Evolutionary conservation across 2,113 vertebrate species (phyloP).

Genomic region (Cairina moschata): DNA sequence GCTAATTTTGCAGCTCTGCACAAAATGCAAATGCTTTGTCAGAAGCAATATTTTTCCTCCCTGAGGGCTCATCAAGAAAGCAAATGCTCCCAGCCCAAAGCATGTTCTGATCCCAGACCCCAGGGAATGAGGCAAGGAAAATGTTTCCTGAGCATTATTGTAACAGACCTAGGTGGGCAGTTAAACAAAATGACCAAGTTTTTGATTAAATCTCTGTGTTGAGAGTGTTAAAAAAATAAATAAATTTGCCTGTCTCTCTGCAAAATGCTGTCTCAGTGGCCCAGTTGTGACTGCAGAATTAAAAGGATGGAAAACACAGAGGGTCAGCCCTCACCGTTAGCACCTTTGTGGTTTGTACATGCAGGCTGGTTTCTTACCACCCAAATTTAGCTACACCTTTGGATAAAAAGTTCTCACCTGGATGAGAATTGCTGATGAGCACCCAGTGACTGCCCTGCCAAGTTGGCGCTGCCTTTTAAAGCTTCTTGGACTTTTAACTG

Average conservation of each 20-base stretch:
- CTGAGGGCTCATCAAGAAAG: not conserved
- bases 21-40: constrained; percentile 53
- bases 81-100: not conserved
- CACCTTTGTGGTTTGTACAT: accelerated
- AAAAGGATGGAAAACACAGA: not conserved
- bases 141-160: not conserved
- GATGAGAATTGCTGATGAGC: not conserved
- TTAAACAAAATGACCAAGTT: not conserved
- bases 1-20: constrained; percentile 43
- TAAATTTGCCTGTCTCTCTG: not conserved
- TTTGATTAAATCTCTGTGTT: not conserved
- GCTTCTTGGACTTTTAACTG: not conserved
- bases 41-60: not conserved
- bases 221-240: not conserved
- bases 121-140: accelerated
- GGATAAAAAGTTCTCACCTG: not conserved
- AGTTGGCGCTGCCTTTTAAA: not conserved
- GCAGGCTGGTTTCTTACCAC: accelerated
- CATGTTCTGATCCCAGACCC: not conserved
- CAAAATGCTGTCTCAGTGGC: not conserved
- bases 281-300: not conserved
- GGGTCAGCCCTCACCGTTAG: not conserved
- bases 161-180: not conserved
- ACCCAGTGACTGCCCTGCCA: not conserved
- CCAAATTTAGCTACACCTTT: not conserved